Percentiles rank a stretch among this genome's conserved stretches.
Conservation (phyloP, 2,797 vertebrate genomes). For the Pseudopleuronectes americanus region DNA sequence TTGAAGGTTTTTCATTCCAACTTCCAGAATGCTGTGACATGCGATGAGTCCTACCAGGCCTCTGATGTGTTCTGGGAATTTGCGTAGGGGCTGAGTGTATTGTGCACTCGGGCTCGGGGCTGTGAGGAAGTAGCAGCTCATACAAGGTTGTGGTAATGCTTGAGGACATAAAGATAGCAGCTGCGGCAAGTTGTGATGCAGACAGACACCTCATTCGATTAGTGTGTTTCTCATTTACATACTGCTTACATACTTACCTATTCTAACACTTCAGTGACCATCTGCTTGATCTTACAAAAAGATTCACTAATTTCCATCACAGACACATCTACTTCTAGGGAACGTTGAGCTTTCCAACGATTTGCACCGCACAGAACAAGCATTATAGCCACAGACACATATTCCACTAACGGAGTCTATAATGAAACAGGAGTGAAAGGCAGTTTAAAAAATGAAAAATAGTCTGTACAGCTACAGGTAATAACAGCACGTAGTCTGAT, state of each 20-base stretch:
- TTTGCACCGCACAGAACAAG: neutral
- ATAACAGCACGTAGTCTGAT: neutral
- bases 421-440: constrained; percentile 26
- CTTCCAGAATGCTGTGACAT: constrained; percentile 23
- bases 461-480: neutral
- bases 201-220: constrained; percentile 25
- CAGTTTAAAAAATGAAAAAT: constrained; percentile 33
- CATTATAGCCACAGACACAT: neutral
- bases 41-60: constrained; percentile 22
- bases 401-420: constrained; percentile 6
- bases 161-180: too few relatives aligned
- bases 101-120: constrained; percentile 6
- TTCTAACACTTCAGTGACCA: neutral
- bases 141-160: constrained; percentile 33
- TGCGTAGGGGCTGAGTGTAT: constrained; percentile 1
- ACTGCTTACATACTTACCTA: neutral
- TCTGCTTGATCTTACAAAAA: constrained; percentile 3
- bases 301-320: neutral
- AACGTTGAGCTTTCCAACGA: constrained; percentile 1
- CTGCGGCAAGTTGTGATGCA: neutral
- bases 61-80: constrained; percentile 25
- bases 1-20: constrained; percentile 40
- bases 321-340: too few relatives aligned
- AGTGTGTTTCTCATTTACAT: constrained; percentile 8
- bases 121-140: constrained; percentile 24